phyloP scores from a whole-genome alignment of 2,888 invertebrate species.

The Folsomia candida region DNA sequence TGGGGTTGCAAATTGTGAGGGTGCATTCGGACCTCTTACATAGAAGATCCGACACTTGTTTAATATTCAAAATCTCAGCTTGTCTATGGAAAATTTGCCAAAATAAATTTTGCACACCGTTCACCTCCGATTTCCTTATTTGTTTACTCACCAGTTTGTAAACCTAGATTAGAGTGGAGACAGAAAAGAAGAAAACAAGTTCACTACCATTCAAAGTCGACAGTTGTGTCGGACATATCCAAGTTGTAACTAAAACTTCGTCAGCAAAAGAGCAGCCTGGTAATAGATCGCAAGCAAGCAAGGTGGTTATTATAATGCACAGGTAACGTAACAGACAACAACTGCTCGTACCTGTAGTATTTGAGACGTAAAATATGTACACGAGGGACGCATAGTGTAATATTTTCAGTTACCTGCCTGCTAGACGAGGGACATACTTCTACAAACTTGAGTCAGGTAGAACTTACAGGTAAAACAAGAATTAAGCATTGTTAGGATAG shows the following conservation, averaged over 20 bases:
- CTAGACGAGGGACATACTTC: neutral
- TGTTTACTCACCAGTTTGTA: too few relatives aligned
- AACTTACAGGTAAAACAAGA: neutral
- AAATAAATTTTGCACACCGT: too few relatives aligned
- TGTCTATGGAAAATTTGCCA: too few relatives aligned
- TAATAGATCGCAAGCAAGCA: too few relatives aligned
- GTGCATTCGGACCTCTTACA: too few relatives aligned
- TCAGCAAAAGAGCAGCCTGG: neutral
- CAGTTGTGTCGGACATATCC: neutral
- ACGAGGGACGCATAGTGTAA: neutral
- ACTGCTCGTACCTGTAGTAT: too few relatives aligned
- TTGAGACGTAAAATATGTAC: neutral
- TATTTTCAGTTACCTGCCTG: neutral
- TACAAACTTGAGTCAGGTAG: neutral
- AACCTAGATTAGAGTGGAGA: too few relatives aligned
- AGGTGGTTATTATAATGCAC: neutral
- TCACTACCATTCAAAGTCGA: slow-evolving; percentile 2
- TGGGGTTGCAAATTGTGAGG: too few relatives aligned
- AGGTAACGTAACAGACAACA: neutral
- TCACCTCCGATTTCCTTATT: too few relatives aligned
- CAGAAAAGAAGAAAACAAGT: too few relatives aligned
- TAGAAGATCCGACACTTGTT: too few relatives aligned
- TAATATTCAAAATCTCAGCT: too few relatives aligned
- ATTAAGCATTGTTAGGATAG: neutral
- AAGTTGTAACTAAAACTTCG: neutral